phyloP scores from a whole-genome alignment of 2,888 invertebrate genomes.

The Scaptomyza caliginosa region DNA sequence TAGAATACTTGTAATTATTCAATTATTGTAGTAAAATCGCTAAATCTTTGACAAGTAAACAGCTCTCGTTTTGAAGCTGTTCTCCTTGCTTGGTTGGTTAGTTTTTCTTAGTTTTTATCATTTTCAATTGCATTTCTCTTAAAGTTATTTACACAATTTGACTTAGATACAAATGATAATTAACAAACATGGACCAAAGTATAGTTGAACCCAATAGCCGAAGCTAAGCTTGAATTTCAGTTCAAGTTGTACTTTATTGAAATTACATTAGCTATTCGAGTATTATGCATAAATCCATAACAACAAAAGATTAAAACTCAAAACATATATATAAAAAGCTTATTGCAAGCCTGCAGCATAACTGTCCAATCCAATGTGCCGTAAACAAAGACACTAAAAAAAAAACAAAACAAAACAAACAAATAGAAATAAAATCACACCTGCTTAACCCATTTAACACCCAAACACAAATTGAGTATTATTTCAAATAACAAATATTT shows the following conservation, averaged over 20 bases:
- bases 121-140: too few species aligned
- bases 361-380: conserved; percentile 16
- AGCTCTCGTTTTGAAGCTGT: background rate
- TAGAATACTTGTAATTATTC: conserved; percentile 41
- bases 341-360: conserved; percentile 34
- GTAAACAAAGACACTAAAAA: background rate
- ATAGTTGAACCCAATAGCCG: conserved; percentile 11
- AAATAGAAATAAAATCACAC: too few species aligned
- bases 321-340: conserved; percentile 42
- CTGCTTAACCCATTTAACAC: too few species aligned
- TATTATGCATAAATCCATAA: conserved; percentile 8
- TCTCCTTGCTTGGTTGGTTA: conserved; percentile 16
- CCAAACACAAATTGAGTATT: too few species aligned
- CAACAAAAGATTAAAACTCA: conserved; percentile 9
- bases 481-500: too few species aligned
- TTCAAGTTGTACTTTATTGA: conserved; percentile 51
- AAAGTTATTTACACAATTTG: conserved; percentile 52
- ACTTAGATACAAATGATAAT: conserved; percentile 25
- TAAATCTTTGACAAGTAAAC: conserved; percentile 36
- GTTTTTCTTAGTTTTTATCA: too few species aligned
- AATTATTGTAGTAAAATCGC: conserved; percentile 62
- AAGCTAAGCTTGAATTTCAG: conserved; percentile 50
- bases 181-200: background rate
- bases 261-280: conserved; percentile 41
- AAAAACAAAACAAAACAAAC: background rate